Conservation (phyloP, 2,113 vertebrate genomes). For the Coreoperca whiteheadi region DNA sequence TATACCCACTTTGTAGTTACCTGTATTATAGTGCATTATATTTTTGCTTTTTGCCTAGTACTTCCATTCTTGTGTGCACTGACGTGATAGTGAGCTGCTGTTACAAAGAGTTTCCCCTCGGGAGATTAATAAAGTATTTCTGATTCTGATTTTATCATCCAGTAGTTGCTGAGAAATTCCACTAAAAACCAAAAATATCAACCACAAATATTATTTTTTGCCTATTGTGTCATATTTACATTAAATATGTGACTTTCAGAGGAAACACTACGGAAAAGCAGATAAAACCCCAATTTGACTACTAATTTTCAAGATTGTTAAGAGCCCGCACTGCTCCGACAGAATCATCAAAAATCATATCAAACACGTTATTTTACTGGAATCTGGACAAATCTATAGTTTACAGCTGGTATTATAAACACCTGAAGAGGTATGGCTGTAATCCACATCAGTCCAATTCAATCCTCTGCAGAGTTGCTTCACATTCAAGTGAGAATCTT, state of each 20-base stretch:
- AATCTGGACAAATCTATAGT: background rate
- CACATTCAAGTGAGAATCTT: background rate
- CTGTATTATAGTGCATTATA: too few species aligned
- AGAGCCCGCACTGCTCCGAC: background rate
- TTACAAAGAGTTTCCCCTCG: too few species aligned
- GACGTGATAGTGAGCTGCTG: too few species aligned
- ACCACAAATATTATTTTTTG: too few species aligned
- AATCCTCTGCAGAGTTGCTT: background rate
- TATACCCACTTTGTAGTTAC: too few species aligned
- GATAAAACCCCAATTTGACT: background rate
- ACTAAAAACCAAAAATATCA: too few species aligned
- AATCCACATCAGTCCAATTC: background rate
- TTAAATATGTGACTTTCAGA: background rate
- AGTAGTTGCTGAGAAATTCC: too few species aligned
- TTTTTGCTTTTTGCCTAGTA: too few species aligned
- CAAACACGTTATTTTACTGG: background rate
- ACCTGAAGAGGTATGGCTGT: background rate
- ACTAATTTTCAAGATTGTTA: background rate
- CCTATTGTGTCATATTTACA: background rate
- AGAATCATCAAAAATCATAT: background rate
- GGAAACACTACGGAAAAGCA: background rate
- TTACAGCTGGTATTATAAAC: background rate
- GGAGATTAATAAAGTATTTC: too few species aligned
- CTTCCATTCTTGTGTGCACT: too few species aligned
- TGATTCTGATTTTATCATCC: too few species aligned